phyloP scores from a whole-genome alignment of 2,113 vertebrate genomes.

The Pheucticus melanocephalus region DNA sequence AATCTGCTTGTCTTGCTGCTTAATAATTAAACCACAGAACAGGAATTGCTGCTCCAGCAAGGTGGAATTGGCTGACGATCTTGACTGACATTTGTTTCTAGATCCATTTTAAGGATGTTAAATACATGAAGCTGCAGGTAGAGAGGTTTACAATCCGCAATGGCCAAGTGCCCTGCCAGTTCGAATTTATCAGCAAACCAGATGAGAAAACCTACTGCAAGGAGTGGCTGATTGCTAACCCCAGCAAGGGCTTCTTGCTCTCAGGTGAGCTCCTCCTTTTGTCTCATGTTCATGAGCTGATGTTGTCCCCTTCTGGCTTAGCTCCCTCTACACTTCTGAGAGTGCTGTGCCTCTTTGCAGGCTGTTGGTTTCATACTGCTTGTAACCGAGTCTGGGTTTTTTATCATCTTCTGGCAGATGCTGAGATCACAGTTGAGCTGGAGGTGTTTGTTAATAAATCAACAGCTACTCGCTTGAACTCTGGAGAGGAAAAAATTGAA shows the following conservation, averaged over 20 bases:
- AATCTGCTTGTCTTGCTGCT: not conserved
- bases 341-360: not conserved
- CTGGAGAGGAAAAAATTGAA: slow-evolving; percentile 85
- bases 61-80: not conserved
- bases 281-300: not conserved
- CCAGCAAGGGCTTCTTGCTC: slow-evolving; percentile 87
- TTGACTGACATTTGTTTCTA: slow-evolving; percentile 45
- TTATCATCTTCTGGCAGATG: slow-evolving; percentile 73
- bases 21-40: slow-evolving; percentile 5
- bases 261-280: slow-evolving; percentile 76
- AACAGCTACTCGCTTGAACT: slow-evolving; percentile 87
- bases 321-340: not conserved
- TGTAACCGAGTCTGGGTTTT: not conserved
- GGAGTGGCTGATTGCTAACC: slow-evolving; percentile 88
- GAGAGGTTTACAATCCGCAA: slow-evolving; percentile 84
- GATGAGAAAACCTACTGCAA: slow-evolving; percentile 89
- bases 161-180: slow-evolving; percentile 92
- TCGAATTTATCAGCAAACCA: slow-evolving; percentile 93
- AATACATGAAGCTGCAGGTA: slow-evolving; percentile 90
- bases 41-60: not conserved
- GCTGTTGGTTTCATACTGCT: not conserved
- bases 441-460: slow-evolving; percentile 93
- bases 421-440: slow-evolving; percentile 81
- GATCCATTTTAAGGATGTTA: slow-evolving; percentile 90
- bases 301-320: not conserved